Conservation (phyloP, 2,797 vertebrate species). For the Danio albolineatus region DNA sequence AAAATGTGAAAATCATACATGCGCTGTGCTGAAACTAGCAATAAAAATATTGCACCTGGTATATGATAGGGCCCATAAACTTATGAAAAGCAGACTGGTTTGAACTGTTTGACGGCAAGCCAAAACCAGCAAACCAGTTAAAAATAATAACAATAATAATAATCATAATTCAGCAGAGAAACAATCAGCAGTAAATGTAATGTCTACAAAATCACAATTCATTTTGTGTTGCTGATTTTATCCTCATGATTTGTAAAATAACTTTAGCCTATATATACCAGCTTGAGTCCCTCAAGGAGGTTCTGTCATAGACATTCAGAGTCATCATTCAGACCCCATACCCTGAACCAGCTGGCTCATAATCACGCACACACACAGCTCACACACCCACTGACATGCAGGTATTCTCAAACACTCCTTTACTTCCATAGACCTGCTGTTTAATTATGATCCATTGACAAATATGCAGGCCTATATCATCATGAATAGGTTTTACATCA, state of each 20-base stretch:
- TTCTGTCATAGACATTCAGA: slow-evolving; percentile 40
- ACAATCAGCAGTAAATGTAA: background rate
- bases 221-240: background rate
- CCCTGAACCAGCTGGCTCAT: slow-evolving; percentile 41
- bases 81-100: too few relatives aligned
- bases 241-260: background rate
- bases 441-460: slow-evolving; percentile 7
- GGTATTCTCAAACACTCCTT: background rate
- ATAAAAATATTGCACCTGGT: too few relatives aligned
- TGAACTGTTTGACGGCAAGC: background rate
- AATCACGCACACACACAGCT: slow-evolving; percentile 29
- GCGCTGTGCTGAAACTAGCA: too few relatives aligned
- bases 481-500: slow-evolving; percentile 13
- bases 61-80: too few relatives aligned
- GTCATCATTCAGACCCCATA: slow-evolving; percentile 44
- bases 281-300: slow-evolving; percentile 35
- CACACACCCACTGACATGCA: slow-evolving; percentile 7
- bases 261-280: slow-evolving; percentile 30
- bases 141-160: too few relatives aligned
- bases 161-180: background rate
- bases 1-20: too few relatives aligned
- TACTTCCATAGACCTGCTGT: background rate
- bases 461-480: background rate
- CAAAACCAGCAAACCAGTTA: background rate
- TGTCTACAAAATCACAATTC: background rate